Conservation (phyloP, 2,113 vertebrate genomes). For the Petaurus breviceps region DNA sequence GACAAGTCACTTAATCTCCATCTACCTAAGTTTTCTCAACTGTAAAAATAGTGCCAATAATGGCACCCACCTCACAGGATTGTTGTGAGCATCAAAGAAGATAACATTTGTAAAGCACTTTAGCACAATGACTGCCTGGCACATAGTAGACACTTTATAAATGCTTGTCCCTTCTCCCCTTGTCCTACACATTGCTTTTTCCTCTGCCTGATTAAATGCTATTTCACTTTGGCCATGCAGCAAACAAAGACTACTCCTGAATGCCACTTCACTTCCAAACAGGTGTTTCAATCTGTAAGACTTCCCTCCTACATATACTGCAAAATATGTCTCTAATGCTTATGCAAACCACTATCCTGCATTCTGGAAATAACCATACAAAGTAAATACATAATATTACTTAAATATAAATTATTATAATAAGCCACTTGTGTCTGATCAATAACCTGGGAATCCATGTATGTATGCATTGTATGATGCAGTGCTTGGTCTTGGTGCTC, state of each 20-base stretch:
- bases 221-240: not conserved
- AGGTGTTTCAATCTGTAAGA: constrained; percentile 17
- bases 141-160: too few relatives aligned
- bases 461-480: not conserved
- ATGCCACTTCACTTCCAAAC: constrained; percentile 23
- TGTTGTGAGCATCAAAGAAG: too few relatives aligned
- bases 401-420: not conserved
- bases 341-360: not conserved
- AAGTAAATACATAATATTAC: not conserved
- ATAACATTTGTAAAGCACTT: too few relatives aligned
- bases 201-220: not conserved
- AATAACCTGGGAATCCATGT: not conserved
- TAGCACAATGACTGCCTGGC: too few relatives aligned
- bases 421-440: not conserved
- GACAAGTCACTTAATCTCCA: not conserved
- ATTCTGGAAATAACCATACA: not conserved
- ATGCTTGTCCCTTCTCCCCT: too few relatives aligned
- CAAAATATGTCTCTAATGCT: not conserved
- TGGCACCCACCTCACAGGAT: too few relatives aligned
- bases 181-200: not conserved
- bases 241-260: not conserved
- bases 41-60: not conserved
- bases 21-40: not conserved
- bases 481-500: not conserved
- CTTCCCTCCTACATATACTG: not conserved